A percentile compares a stretch with the other conserved stretches of the same genome.
These are phyloP conservation scores for Tetranychus urticae DNA, from an alignment of 1,140 invertebrate genomes.

Conservation along the genomic window DNA sequence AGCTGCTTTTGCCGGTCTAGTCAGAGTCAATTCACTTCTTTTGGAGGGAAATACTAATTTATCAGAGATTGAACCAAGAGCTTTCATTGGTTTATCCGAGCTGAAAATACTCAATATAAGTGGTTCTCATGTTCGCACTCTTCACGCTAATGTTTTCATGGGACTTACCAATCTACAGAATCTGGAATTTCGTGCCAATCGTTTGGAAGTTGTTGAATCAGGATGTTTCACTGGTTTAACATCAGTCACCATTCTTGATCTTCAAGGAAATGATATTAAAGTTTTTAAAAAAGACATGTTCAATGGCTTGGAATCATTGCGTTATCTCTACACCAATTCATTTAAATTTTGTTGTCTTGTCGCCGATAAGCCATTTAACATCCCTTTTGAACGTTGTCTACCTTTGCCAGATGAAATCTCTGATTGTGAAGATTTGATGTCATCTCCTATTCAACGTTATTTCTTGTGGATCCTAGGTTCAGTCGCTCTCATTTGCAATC, in stretches of 20 bases:
- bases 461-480: constrained; percentile 25
- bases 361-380: constrained; percentile 3
- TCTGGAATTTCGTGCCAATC: constrained; percentile 15
- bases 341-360: constrained; percentile 24
- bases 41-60: constrained; percentile 13
- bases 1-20: constrained; percentile 14
- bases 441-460: constrained; percentile 20
- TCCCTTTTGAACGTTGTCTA: constrained; percentile 16
- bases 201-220: constrained; percentile 16
- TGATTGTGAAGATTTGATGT: constrained; percentile 26
- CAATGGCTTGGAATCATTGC: constrained; percentile 16
- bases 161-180: constrained; percentile 6
- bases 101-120: constrained; percentile 8
- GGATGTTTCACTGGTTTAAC: constrained; percentile 17
- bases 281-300: constrained; percentile 18
- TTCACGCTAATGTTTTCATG: constrained; percentile 2
- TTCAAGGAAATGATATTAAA: constrained; percentile 14
- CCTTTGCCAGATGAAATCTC: constrained; percentile 25
- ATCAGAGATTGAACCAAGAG: constrained; percentile 9
- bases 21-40: constrained; percentile 8
- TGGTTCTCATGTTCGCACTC: not conserved
- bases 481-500: constrained; percentile 22
- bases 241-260: constrained; percentile 6
- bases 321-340: constrained; percentile 21
- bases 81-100: constrained; percentile 11